phyloP scores from a whole-genome alignment of 2,888 invertebrate genomes.

The Agrochola lychnidis region DNA sequence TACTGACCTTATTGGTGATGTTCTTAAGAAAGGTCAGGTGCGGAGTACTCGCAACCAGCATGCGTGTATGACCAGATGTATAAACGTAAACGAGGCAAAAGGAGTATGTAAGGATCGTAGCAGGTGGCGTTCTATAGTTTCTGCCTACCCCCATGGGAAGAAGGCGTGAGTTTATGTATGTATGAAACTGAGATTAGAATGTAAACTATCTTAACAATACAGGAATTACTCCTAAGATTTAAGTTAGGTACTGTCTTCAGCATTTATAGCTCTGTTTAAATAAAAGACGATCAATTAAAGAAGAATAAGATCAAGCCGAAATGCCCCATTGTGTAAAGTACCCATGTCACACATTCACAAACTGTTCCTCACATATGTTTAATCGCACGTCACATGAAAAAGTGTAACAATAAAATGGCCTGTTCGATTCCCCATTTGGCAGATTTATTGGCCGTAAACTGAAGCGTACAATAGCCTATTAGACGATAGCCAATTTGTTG shows the following conservation, averaged over 20 bases:
- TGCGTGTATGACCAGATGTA: too few species aligned
- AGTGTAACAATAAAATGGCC: conserved; percentile 62
- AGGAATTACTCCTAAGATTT: neutral
- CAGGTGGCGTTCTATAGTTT: too few species aligned
- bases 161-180: too few species aligned
- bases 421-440: conserved; percentile 64
- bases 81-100: too few species aligned
- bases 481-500: conserved; percentile 39
- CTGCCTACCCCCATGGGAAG: too few species aligned
- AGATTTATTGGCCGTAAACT: conserved; percentile 72
- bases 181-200: too few species aligned
- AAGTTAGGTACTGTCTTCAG: too few species aligned
- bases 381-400: conserved; percentile 58
- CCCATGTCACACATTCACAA: conserved; percentile 7
- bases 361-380: conserved; percentile 38
- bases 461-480: conserved; percentile 66
- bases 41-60: too few species aligned
- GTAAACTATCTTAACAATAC: neutral
- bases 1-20: too few species aligned
- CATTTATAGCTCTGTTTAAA: neutral
- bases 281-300: neutral
- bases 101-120: too few species aligned
- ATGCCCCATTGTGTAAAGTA: neutral
- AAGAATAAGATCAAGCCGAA: neutral
- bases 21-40: too few species aligned